Conservation (phyloP, 1,140 invertebrate species). For the Mizuhopecten yessoensis region DNA sequence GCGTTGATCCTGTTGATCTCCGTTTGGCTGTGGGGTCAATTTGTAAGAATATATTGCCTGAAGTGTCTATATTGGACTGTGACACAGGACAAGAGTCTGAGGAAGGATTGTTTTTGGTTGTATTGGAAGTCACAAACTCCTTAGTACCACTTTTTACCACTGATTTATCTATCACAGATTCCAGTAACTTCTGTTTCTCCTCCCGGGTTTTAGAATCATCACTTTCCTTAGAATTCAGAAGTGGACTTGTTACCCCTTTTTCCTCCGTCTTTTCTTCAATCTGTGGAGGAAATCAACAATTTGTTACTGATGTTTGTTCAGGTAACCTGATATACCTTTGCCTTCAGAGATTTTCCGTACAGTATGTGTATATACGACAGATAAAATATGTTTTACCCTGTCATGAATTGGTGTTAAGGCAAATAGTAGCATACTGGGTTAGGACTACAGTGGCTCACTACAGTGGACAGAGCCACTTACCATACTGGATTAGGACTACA, state of each 20-base stretch:
- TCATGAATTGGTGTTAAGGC: no score
- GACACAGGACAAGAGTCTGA: slow-evolving; percentile 15
- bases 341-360: no score
- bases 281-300: slow-evolving; percentile 9
- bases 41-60: slow-evolving; percentile 69
- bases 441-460: no score
- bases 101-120: not conserved
- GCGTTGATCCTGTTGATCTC: slow-evolving; percentile 2
- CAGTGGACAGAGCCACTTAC: no score
- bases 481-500: no score
- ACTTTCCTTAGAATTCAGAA: slow-evolving; percentile 23
- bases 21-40: slow-evolving; percentile 67
- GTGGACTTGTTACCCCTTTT: not conserved
- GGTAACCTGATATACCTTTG: no score
- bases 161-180: slow-evolving; percentile 41
- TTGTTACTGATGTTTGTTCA: no score
- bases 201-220: slow-evolving; percentile 10
- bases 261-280: slow-evolving; percentile 48
- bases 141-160: not conserved
- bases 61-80: slow-evolving; percentile 1
- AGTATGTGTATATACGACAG: no score
- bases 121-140: not conserved
- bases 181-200: slow-evolving; percentile 11
- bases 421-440: no score
- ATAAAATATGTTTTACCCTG: no score